Evolutionary conservation across 2,113 vertebrate genomes (phyloP).

Genomic region (Odobenus rosmarus): DNA sequence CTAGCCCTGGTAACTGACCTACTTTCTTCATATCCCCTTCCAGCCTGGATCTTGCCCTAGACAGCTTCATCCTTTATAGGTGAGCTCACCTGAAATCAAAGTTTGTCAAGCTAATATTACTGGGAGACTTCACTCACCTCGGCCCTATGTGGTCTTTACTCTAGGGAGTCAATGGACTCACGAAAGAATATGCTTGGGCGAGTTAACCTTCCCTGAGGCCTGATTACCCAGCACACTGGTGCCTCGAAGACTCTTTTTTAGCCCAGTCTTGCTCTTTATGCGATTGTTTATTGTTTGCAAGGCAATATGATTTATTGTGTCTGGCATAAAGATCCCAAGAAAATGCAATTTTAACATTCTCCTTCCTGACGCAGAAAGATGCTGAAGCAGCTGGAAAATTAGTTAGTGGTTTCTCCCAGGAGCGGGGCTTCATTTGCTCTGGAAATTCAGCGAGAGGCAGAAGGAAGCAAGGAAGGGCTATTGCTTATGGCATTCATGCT

Average conservation of each 20-base stretch:
- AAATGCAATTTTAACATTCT: constrained; percentile 66
- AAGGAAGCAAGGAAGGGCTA: not conserved
- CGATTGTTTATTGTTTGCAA: constrained; percentile 37
- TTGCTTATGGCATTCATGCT: too few relatives aligned
- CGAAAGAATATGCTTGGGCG: not conserved
- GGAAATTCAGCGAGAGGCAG: not conserved
- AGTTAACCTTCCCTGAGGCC: not conserved
- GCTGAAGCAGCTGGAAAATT: constrained; percentile 59
- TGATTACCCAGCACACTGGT: not conserved
- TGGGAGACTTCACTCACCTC: not conserved
- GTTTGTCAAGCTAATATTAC: not conserved
- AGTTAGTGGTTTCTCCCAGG: not conserved
- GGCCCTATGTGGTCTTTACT: not conserved
- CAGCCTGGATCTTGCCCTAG: not conserved
- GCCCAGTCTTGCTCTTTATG: constrained; percentile 23
- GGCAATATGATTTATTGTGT: constrained; percentile 65
- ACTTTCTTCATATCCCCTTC: not conserved
- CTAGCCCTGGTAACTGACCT: not conserved
- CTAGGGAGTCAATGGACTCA: not conserved
- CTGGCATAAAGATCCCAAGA: constrained; percentile 38
- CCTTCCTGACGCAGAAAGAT: constrained; percentile 27
- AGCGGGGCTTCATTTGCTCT: not conserved
- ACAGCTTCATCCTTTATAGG: not conserved
- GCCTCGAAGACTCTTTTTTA: not conserved
- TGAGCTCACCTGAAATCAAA: not conserved